Percentiles rank a stretch among this genome's conserved stretches.
These are phyloP conservation scores for Trogon melanurus DNA, from an alignment of 2,113 vertebrate species.

Conservation along the genomic window DNA sequence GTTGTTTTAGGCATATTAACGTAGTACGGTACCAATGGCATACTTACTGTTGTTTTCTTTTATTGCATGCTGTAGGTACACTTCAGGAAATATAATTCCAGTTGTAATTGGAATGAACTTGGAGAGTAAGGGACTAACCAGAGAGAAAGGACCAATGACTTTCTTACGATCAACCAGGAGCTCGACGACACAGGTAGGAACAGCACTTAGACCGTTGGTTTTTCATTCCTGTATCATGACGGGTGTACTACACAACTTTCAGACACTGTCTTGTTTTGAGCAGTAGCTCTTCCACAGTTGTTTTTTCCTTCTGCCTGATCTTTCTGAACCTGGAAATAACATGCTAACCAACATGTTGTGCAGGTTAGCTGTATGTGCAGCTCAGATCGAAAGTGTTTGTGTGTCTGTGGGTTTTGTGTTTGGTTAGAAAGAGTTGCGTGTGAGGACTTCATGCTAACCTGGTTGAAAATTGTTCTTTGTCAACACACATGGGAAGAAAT, in stretches of 20 bases:
- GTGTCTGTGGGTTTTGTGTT: background rate
- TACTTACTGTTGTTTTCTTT: background rate
- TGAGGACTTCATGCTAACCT: background rate
- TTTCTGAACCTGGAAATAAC: background rate
- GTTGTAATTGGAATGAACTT: background rate
- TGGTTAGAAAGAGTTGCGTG: background rate
- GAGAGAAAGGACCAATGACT: background rate
- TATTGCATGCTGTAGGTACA: background rate
- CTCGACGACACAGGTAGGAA: rapidly evolving
- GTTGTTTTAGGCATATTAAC: background rate
- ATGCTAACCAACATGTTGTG: background rate
- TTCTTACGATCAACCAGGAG: background rate
- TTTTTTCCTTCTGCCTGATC: background rate
- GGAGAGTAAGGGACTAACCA: background rate
- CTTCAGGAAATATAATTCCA: background rate
- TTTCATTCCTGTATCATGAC: background rate
- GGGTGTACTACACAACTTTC: background rate
- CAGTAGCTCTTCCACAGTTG: background rate
- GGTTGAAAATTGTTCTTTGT: background rate
- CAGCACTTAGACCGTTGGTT: background rate
- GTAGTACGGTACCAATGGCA: background rate
- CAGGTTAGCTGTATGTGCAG: background rate
- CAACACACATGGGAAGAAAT: background rate
- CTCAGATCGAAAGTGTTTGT: background rate
- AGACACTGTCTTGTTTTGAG: background rate